phyloP scores from a whole-genome alignment of 1,140 invertebrate genomes.

The Eueides isabella region DNA sequence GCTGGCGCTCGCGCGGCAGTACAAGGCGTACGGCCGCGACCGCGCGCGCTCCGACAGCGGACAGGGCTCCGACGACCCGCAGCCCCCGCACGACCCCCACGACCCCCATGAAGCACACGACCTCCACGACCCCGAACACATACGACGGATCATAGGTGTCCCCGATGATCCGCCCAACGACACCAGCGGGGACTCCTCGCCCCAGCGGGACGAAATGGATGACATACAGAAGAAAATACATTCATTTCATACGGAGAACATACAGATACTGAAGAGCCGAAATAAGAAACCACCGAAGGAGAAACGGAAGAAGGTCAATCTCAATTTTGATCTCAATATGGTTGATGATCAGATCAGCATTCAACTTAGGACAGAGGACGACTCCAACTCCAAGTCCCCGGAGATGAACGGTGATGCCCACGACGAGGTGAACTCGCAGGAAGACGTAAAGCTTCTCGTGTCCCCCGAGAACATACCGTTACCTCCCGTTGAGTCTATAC shows the following conservation, averaged over 20 bases:
- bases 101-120: conserved; percentile 67
- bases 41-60: conserved; percentile 72
- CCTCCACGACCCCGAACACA: conserved; percentile 68
- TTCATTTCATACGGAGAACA: conserved; percentile 84
- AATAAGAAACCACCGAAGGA: conserved; percentile 83
- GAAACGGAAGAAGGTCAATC: conserved; percentile 80
- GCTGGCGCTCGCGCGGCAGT: conserved; percentile 55
- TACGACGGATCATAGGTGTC: conserved; percentile 73
- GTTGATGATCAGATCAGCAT: conserved; percentile 81
- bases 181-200: conserved; percentile 79
- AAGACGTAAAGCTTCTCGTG: conserved; percentile 56
- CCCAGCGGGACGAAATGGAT: conserved; percentile 81
- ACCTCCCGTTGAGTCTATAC: conserved; percentile 69
- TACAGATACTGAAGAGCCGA: conserved; percentile 82
- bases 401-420: conserved; percentile 70
- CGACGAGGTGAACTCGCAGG: conserved; percentile 59
- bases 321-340: conserved; percentile 81
- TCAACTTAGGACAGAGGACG: conserved; percentile 72
- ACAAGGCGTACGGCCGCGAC: conserved; percentile 69
- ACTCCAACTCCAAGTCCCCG: conserved; percentile 49
- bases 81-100: conserved; percentile 54
- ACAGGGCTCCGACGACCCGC: conserved; percentile 72
- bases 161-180: conserved; percentile 65
- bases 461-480: conserved; percentile 75
- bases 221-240: conserved; percentile 84